Base-by-base conservation (phyloP, 2,113 vertebrate species). In the Cynocephalus volans region DNA sequence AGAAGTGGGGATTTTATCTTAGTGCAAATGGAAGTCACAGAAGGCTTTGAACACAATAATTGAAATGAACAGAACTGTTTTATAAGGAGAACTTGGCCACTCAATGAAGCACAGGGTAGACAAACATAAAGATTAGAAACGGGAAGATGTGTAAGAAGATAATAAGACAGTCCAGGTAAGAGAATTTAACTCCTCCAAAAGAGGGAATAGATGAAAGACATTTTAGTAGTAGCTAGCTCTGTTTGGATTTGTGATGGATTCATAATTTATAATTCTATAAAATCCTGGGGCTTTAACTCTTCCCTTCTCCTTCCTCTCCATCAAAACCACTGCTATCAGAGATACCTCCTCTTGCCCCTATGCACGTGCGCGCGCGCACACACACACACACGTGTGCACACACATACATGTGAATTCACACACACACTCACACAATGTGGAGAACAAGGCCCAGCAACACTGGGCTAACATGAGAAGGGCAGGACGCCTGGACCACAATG, bases 331-430 rank as follows among this genome's bases (percentile, higher is more conserved):
- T 60, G 19, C 23, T 81, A 50, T 65, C 14, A 54, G 1, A 79
- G 24, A 67, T 6, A 50, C 0, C 0, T 13, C 4, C 8, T n/a
- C 26, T 67, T 92, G 24, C 12, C 28, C 33, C 3, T 21, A 64
- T 1, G 69, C 6, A 24, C 6, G 65, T 2, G 7, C 52, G 56
- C 3, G 36, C 1, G 50, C 14, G 50, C 10, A n/a, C 23, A 65
- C 18, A 36, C 1, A 4, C 1, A 58, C 15, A 21, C 8, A 54
- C 28, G 80, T 0, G 1, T 9, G 18, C 15, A 8, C 17, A 83
- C 5, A 31, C 15, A 67, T 17, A 56, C 54, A 56, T 56, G 54
- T 65, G 28, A 11, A 65, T 12, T 60, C 10, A 56, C 28, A 23
- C n/a, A 87, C 13, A 79, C 26, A 65, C 5, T 52, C 31, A 45